Evolutionary conservation across 1,140 invertebrate species (phyloP), one percentile per base, ranked within the genome.

Genomic region (Oedothorax gibbosus): DNA sequence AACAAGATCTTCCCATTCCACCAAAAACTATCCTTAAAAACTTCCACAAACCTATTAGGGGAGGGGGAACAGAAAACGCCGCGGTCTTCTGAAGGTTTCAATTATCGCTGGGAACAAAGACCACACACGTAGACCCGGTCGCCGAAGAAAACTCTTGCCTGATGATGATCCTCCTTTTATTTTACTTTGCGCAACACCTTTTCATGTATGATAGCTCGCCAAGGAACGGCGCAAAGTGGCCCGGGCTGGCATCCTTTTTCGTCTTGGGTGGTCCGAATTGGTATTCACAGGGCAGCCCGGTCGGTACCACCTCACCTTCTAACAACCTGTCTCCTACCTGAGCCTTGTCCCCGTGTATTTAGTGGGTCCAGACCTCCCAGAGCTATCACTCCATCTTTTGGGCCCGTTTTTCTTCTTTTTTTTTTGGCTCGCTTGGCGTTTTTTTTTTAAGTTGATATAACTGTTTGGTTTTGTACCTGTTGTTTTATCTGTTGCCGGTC

Each of bases 341-440:
- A 65, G 66, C 71, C 78, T 81, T 81, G 79, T 82, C 79, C 73
- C 79, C 79, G 69, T 82, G 79, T 82, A 82, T 82, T 82, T 82
- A 82, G 79, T 73, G 68, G 79, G 68, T 20, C 7, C 68, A 57
- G 79, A 82, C 79, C 79, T 82, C 79, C 79, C 79, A 82, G 65
- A 72, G 69, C 79, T 72, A 65, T 35, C 35, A 35, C 35, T 35
- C 35, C 35, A 35, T 35, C 35, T 35, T 35, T 35, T 35, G 35
- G 35, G 35, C 35, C 35, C 35, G 35, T 35, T 35, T 35, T 35
- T 35, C n/a, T 35, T 35, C 35, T 35, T 35, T 5, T 35, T 35
- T 35, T 35, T 35, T 35, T 35, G 35, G 35, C 35, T 35, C 35
- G 35, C 35, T 35, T 35, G 35, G 35, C 35, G 35, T 1, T 5